Conservation (phyloP, 2,888 invertebrate species). For the Nineta flava region DNA sequence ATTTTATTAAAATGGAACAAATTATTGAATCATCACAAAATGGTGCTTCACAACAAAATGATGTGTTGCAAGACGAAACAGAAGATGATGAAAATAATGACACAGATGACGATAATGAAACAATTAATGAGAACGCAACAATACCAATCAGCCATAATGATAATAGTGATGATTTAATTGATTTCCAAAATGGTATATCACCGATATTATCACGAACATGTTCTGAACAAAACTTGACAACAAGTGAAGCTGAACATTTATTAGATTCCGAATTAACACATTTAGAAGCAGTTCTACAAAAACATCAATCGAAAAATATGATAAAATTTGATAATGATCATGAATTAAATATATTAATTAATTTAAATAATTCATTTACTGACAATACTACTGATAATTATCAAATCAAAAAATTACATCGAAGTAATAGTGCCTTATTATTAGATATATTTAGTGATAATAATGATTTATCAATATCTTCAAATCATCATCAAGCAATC, state of each 20-base stretch:
- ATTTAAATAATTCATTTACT: no score
- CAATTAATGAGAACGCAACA: no score
- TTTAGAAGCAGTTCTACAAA: slow-evolving; percentile 23
- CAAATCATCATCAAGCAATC: background rate
- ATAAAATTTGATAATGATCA: no score
- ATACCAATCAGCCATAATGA: no score
- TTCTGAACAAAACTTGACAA: slow-evolving; percentile 3
- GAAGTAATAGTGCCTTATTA: slow-evolving; percentile 7
- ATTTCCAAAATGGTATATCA: slow-evolving; percentile 21
- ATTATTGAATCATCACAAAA: no score
- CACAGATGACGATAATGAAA: no score
- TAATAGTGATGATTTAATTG: slow-evolving; percentile 20
- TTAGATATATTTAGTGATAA: slow-evolving; percentile 1
- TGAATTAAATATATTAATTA: no score
- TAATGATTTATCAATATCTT: background rate
- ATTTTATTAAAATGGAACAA: no score
- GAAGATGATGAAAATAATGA: no score
- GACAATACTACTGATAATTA: no score
- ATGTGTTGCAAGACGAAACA: no score
- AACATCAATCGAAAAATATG: slow-evolving; percentile 11
- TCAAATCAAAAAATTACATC: slow-evolving; percentile 1
- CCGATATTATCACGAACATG: slow-evolving; percentile 18
- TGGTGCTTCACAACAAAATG: no score
- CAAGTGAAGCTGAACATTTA: slow-evolving; percentile 18
- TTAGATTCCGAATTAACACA: slow-evolving; percentile 24